Percentiles rank a stretch among this genome's conserved stretches.
Conservation (phyloP, 2,888 invertebrate species). For the Laspeyria flexula region DNA sequence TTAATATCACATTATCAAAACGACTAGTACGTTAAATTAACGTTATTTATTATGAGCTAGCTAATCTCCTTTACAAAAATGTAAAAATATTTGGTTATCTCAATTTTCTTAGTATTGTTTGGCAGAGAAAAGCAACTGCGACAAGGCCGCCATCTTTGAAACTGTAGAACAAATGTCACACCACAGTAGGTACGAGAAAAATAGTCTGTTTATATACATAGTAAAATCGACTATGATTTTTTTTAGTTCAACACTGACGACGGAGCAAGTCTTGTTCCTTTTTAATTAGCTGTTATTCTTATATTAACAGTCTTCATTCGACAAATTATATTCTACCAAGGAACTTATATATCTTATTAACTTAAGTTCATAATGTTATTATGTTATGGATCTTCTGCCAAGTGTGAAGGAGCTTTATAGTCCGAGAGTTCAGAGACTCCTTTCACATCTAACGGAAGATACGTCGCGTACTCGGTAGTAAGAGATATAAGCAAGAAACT, state of each 20-base stretch:
- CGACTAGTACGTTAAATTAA: constrained; percentile 66
- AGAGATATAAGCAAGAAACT: no score
- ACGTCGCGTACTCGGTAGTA: no score
- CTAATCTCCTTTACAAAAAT: constrained; percentile 53
- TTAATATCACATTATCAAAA: constrained; percentile 83
- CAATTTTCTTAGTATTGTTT: constrained; percentile 82
- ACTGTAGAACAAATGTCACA: constrained; percentile 66
- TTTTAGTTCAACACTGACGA: not conserved
- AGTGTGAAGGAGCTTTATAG: no score
- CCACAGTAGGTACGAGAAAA: constrained; percentile 26
- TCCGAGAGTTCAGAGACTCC: no score
- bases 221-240: not conserved
- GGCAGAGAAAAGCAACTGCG: constrained; percentile 83
- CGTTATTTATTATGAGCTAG: constrained; percentile 49
- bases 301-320: no score
- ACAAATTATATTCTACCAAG: no score
- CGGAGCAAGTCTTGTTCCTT: no score
- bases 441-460: no score
- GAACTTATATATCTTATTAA: no score
- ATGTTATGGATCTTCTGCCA: no score
- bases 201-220: constrained; percentile 24
- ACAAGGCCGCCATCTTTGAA: constrained; percentile 84
- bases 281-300: no score
- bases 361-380: no score
- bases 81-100: constrained; percentile 71